Conservation (phyloP, 2,113 vertebrate genomes). For the Corvus cornix region DNA sequence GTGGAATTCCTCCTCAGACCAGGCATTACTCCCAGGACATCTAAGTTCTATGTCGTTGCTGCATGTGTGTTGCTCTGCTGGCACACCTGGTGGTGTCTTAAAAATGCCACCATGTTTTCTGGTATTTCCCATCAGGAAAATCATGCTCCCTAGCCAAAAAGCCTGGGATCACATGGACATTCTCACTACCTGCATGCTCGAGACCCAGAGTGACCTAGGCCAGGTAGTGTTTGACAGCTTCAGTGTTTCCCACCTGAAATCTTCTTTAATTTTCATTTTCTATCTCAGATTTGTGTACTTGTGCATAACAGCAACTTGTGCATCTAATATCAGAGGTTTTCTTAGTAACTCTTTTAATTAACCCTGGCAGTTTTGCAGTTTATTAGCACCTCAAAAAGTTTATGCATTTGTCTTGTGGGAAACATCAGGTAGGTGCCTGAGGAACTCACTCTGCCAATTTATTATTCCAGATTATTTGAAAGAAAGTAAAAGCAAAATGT, state of each 20-base stretch:
- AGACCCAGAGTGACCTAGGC: not conserved
- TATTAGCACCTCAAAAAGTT: not conserved
- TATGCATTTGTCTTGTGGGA: not conserved
- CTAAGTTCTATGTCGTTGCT: not conserved
- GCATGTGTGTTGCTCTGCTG: fast-evolving
- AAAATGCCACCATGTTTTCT: not conserved
- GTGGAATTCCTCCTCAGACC: not conserved
- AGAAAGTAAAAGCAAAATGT: not conserved
- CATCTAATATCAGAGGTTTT: not conserved
- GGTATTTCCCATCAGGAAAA: not conserved
- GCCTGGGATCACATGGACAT: fast-evolving
- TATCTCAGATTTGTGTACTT: not conserved
- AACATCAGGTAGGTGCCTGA: not conserved
- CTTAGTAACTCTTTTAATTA: not conserved
- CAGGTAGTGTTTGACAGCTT: not conserved
- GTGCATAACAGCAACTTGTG: not conserved
- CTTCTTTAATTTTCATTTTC: not conserved
- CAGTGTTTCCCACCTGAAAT: not conserved
- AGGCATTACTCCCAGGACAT: fast-evolving
- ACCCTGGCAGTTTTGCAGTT: not conserved
- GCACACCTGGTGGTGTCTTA: not conserved
- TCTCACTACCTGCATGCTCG: not conserved
- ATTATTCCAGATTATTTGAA: not conserved
- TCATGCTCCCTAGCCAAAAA: not conserved
- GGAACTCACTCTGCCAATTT: not conserved